phyloP scores from a whole-genome alignment of 2,797 vertebrate genomes.

The Danio tinwini region DNA sequence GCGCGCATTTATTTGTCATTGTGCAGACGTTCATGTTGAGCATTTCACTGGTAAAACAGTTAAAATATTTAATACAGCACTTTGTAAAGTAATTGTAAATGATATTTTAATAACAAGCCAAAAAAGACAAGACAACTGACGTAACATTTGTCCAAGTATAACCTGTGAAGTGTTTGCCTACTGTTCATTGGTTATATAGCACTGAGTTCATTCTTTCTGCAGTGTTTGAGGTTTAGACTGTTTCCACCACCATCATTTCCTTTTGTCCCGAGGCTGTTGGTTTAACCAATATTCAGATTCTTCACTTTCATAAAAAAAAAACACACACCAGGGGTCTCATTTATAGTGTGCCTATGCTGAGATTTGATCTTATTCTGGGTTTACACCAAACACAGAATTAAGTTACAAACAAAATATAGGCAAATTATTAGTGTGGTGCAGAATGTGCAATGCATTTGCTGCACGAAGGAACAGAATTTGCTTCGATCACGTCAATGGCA shows the following conservation, averaged over 20 bases:
- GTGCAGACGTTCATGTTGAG: slow-evolving; percentile 64
- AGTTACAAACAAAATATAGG: no score
- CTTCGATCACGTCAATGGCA: no score
- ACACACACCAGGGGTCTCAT: no score
- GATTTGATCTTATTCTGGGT: no score
- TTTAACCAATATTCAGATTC: slow-evolving; percentile 10
- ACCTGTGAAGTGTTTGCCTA: slow-evolving; percentile 86
- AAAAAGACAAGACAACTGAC: slow-evolving; percentile 75
- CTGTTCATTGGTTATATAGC: slow-evolving; percentile 82
- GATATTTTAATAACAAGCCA: slow-evolving; percentile 86
- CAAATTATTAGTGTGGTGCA: no score
- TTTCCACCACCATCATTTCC: slow-evolving; percentile 67
- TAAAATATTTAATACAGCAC: slow-evolving; percentile 74
- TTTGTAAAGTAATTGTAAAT: slow-evolving; percentile 87
- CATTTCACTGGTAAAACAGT: slow-evolving; percentile 69
- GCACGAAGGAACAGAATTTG: no score
- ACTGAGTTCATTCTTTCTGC: slow-evolving; percentile 76
- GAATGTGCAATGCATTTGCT: no score
- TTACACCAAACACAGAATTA: no score
- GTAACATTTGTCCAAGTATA: slow-evolving; percentile 84
- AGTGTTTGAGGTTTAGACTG: slow-evolving; percentile 79
- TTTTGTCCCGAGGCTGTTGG: slow-evolving; percentile 50
- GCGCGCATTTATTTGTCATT: slow-evolving; percentile 31
- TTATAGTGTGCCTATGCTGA: no score
- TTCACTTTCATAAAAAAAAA: background rate